Conservation (phyloP, 2,888 invertebrate species). For the Cepaea hortensis region DNA sequence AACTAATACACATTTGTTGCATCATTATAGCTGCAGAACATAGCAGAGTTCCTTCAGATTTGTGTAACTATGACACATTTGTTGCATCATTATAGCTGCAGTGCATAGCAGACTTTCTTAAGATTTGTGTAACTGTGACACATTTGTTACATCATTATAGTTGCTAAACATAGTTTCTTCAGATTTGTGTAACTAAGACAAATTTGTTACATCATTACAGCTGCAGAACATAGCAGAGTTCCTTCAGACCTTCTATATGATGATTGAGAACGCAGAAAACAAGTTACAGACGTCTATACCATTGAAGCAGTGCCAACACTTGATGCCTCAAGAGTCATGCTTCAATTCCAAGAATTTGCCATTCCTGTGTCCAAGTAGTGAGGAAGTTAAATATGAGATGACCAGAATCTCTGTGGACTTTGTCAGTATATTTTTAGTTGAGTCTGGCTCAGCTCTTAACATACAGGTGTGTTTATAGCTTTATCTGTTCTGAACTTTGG, state of each 20-base stretch:
- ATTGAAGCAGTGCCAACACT: slow-evolving; percentile 78
- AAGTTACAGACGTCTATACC: slow-evolving; percentile 88
- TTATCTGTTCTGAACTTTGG: not conserved
- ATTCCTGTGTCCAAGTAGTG: slow-evolving; percentile 85
- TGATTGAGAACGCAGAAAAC: slow-evolving; percentile 92
- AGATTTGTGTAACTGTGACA: no score
- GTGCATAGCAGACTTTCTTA: no score
- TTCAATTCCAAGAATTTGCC: slow-evolving; percentile 76
- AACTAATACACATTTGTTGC: no score
- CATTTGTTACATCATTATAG: no score
- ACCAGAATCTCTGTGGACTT: slow-evolving; percentile 80
- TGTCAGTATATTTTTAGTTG: slow-evolving; percentile 92
- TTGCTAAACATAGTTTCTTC: no score
- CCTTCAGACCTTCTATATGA: slow-evolving; percentile 90
- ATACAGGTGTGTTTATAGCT: slow-evolving; percentile 82
- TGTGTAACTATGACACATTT: no score
- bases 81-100: no score
- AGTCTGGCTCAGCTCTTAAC: slow-evolving; percentile 90
- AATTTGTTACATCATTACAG: slow-evolving; percentile 62
- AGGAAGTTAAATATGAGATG: slow-evolving; percentile 95
- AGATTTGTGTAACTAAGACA: no score
- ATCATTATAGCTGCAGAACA: no score
- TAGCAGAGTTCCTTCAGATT: no score
- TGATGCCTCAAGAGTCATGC: slow-evolving; percentile 82
- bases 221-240: slow-evolving; percentile 90